Evolutionary conservation across 2,113 vertebrate species (phyloP), one percentile per base, ranked within the genome.

Genomic region (Corythaeola cristata): DNA sequence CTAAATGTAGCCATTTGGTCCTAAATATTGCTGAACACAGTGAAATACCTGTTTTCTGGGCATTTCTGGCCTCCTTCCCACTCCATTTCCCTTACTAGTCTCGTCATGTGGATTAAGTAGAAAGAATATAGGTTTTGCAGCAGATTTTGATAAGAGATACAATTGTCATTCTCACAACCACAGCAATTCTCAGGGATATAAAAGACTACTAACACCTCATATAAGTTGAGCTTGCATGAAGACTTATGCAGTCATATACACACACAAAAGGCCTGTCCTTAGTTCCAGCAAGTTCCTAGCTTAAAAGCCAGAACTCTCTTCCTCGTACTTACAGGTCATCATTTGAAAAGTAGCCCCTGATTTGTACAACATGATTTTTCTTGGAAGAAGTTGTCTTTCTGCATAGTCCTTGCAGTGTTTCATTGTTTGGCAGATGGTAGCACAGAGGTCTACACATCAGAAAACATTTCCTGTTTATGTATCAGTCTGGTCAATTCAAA

Each of bases 401-500:
- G 66, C 74, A 82, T 49, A 92, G 80, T 47, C 53, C 41, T 79
- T 69, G 32, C 28, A 67, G 39, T 55, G 78, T 68, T 94, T 91
- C 45, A 59, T 80, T 88, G 59, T 92, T 95, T 96, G 77, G 63
- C 77, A 90, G 62, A 83, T 91, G n/a, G 62, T 83, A 94, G 81
- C 71, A 84, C n/a, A 62, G 63, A 96, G 71, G 64, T 76, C 66
- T 79, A 15, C 10, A 20, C 27, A 41, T 85, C 74, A 94, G 58
- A 91, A 93, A 88, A 94, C 59, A 71, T 82, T 95, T 96, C 93
- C 89, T 97, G 94, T 92, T 97, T 94, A 79, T 71, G 41, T 73
- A 76, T 79, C 74, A 71, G 74, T 55, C 45, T 1, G 1, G 55
- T 95, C 93, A 94, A 91, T 96, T 66, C 76, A 85, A 96, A 96